A percentile compares a stretch with the other conserved stretches of the same genome.
Evolutionary conservation across 2,797 vertebrate species (phyloP).

Genomic region (Falco concolor): DNA sequence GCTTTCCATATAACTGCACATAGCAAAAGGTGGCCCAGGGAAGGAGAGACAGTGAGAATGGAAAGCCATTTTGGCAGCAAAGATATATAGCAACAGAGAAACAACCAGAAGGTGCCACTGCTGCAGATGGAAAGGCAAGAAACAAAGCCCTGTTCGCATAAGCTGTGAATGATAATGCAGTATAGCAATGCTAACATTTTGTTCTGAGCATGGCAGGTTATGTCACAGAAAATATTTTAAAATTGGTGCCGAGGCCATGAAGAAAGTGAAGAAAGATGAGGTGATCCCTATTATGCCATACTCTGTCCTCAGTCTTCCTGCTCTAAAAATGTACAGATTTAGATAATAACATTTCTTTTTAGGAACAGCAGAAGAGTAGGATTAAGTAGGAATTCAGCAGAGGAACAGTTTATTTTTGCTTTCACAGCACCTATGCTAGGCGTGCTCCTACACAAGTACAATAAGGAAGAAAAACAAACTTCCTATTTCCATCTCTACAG

Average conservation of each 20-base stretch:
- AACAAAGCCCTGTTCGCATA: background rate
- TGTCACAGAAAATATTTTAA: background rate
- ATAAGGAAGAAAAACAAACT: background rate
- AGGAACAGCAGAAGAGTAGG: background rate
- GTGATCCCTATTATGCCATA: background rate
- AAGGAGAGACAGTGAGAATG: background rate
- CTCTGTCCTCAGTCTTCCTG: background rate
- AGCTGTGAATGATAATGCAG: background rate
- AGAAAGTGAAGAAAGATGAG: background rate
- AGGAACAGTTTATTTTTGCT: background rate
- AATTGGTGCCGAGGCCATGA: background rate
- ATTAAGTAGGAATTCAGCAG: background rate
- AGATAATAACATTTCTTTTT: background rate
- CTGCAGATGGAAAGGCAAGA: background rate
- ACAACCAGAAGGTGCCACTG: background rate
- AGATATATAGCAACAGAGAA: background rate
- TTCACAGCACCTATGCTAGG: background rate
- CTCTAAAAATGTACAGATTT: background rate
- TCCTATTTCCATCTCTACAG: background rate
- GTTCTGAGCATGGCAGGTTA: background rate
- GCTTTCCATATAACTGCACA: background rate
- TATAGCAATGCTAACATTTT: background rate
- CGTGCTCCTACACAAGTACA: background rate
- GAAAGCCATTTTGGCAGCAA: background rate
- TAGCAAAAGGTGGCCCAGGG: background rate